phyloP scores from a whole-genome alignment of 2,113 vertebrate genomes.

The Hippotragus niger region DNA sequence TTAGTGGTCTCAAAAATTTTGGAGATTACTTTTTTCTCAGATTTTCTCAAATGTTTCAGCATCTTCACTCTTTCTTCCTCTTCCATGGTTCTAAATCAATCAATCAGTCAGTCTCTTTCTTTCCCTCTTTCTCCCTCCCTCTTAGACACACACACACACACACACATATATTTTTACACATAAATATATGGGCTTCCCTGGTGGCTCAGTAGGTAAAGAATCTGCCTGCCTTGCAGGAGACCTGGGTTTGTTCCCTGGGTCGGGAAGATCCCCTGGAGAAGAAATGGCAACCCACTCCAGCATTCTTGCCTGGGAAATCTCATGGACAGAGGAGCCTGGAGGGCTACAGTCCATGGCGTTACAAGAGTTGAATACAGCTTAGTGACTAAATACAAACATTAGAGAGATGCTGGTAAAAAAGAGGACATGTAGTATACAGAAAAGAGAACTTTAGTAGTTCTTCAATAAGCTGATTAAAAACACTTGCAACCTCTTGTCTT shows the following conservation, averaged over 20 bases:
- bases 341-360: not conserved
- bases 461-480: conserved; percentile 22
- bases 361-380: not conserved
- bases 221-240: not conserved
- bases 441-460: not conserved
- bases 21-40: not conserved
- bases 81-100: not conserved
- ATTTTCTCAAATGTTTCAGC: not conserved
- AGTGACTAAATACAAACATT: not conserved
- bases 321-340: not conserved
- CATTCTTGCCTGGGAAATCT: not conserved
- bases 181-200: not conserved
- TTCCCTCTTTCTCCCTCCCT: not conserved
- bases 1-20: not conserved
- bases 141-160: not conserved
- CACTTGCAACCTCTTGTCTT: not conserved
- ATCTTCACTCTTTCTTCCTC: not conserved
- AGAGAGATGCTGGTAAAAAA: not conserved
- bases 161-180: not conserved
- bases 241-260: not conserved
- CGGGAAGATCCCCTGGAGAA: not conserved
- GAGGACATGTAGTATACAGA: not conserved
- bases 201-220: not conserved
- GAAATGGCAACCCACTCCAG: not conserved
- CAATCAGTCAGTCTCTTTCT: not conserved